These are phyloP conservation scores for Urocynchramus pylzowi DNA, from an alignment of 2,113 vertebrate species.

Conservation along the genomic window DNA sequence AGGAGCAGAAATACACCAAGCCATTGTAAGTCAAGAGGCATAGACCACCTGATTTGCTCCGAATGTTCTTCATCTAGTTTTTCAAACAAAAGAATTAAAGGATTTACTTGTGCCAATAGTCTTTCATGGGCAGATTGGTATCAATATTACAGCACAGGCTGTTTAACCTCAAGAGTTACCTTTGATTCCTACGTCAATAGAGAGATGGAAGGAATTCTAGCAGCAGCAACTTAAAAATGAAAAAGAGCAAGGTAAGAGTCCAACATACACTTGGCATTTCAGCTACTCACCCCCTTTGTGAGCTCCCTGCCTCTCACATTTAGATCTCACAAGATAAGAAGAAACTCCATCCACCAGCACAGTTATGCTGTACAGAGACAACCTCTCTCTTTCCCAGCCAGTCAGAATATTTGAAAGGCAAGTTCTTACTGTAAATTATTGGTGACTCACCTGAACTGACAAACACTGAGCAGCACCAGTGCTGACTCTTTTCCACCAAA, in stretches of 20 bases:
- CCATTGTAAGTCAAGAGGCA: not conserved
- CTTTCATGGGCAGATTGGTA: not conserved
- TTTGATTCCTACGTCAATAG: not conserved
- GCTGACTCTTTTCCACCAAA: not conserved
- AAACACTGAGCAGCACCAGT: not conserved
- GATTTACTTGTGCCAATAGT: not conserved
- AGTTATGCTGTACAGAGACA: not conserved
- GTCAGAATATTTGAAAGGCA: slow-evolving; percentile 27
- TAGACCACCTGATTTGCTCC: not conserved
- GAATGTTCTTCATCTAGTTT: not conserved
- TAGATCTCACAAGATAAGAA: not conserved
- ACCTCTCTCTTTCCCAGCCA: slow-evolving; percentile 9
- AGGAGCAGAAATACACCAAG: not conserved
- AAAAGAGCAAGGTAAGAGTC: not conserved
- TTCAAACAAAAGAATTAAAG: not conserved
- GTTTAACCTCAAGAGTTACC: not conserved
- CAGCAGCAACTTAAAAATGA: not conserved
- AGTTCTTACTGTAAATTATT: slow-evolving; percentile 31
- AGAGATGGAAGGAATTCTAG: not conserved
- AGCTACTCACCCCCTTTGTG: not conserved
- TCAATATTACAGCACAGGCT: not conserved
- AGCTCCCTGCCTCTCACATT: slow-evolving; percentile 17
- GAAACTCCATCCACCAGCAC: slow-evolving; percentile 3
- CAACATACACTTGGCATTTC: not conserved
- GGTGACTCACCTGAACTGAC: not conserved